Evolutionary conservation across 2,113 vertebrate species (phyloP).

Genomic region (Oenanthe oenanthe): DNA sequence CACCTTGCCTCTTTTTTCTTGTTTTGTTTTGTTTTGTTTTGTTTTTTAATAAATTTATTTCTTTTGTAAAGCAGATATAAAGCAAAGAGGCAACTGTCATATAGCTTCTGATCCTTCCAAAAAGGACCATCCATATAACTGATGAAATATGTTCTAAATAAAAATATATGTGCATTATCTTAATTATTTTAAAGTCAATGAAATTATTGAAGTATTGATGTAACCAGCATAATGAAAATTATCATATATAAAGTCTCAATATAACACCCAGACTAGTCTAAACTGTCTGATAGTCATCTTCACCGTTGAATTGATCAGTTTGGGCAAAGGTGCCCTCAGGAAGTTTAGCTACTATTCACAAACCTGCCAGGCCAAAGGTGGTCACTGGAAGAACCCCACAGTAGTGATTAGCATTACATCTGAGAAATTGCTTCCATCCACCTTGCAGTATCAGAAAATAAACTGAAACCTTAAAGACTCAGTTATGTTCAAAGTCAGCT

Average conservation of each 20-base stretch:
- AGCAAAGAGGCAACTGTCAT: background rate
- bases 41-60: background rate
- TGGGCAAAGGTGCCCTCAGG: background rate
- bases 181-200: background rate
- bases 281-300: background rate
- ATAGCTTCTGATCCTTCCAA: background rate
- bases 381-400: background rate
- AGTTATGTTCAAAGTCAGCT: background rate
- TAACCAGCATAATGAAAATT: background rate
- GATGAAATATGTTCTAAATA: background rate
- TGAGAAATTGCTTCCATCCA: background rate
- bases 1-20: background rate
- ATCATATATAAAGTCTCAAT: background rate
- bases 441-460: background rate
- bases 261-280: background rate
- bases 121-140: background rate
- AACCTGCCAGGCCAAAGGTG: background rate
- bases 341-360: background rate
- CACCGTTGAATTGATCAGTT: background rate
- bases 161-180: background rate
- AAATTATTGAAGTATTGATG: background rate
- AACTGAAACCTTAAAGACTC: background rate
- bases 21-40: background rate
- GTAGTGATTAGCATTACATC: background rate
- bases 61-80: background rate